Percentiles rank a stretch among this genome's conserved stretches.
Evolutionary conservation across 2,113 vertebrate genomes (phyloP).

Genomic region (Nothocercus julius): DNA sequence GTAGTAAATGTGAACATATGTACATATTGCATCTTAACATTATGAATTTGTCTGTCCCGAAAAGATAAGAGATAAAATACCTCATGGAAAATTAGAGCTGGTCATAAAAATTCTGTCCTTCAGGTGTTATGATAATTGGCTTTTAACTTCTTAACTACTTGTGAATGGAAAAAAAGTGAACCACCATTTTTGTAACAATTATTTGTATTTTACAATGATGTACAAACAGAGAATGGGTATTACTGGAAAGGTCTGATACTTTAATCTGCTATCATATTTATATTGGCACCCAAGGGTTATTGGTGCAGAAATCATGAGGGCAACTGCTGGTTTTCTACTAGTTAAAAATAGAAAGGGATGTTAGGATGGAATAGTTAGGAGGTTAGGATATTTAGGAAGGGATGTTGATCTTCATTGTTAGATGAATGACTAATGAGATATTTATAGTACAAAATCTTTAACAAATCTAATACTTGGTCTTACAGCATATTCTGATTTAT

Average conservation of each 20-base stretch:
- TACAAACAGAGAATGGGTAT: background rate
- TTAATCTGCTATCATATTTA: background rate
- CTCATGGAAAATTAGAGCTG: background rate
- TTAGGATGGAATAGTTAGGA: too few relatives aligned
- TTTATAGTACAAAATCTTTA: background rate
- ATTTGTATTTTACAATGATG: background rate
- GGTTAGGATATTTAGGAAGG: background rate
- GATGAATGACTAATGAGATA: background rate
- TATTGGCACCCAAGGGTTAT: background rate
- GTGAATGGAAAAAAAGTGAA: background rate
- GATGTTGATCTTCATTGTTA: background rate
- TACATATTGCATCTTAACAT: background rate
- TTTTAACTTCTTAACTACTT: background rate
- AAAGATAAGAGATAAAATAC: background rate
- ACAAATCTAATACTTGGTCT: background rate
- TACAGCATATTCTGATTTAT: background rate
- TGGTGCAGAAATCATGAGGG: background rate
- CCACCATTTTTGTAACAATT: background rate
- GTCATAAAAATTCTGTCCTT: background rate
- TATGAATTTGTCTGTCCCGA: background rate
- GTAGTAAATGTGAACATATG: background rate
- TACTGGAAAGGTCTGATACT: background rate
- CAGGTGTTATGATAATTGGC: background rate
- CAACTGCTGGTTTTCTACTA: background rate
- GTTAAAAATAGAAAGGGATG: background rate